Base-by-base conservation (phyloP, 1,140 invertebrate species). In the Coptotermes formosanus region DNA sequence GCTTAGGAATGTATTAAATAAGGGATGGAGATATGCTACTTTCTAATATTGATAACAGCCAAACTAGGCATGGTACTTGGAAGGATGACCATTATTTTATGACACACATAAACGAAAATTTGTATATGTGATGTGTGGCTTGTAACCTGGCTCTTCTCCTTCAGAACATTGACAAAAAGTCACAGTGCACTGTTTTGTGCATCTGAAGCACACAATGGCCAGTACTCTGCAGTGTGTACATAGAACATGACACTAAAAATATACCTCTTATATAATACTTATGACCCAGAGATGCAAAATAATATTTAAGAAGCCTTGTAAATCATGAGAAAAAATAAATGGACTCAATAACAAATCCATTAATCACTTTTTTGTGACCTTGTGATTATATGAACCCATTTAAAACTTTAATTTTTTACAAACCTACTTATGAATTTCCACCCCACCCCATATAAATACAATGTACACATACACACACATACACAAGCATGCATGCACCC, bases 361-460 rank as follows among this genome's bases (percentile, higher is more conserved):
- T n/a, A n/a, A 75, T 75, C 21, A 9, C 11, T 75, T 25, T n/a
- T 30, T n/a, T 21, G 19, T 21, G 59, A 75, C 16, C n/a, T 30
- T 30, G 1, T 75, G 64, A 75, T 12, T 75, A n/a, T 30, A 75
- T 30, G 30, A 75, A 25, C n/a, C 64, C 30, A 3, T 75, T 75
- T 75, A 4, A 75, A 75, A 75, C 30, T 64, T 75, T 75, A 75
- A 75, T 25, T 30, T 11, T 75, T n/a, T 75, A 75, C 64, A 75
- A 64, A 75, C 52, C 30, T 75, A 75, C 30, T 75, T 30, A 75
- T 16, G n/a, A 75, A 75, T 75, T 3, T 75, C 1, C n/a, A 75
- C 64, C 64, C 64, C 64, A 75, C 16, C 64, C 64, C 64, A 75
- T 75, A 75, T 75, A 75, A 75, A 75, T 75, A 75, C n/a, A 75